Base-by-base conservation (phyloP, 1,140 invertebrate species). In the Diuraphis noxia region DNA sequence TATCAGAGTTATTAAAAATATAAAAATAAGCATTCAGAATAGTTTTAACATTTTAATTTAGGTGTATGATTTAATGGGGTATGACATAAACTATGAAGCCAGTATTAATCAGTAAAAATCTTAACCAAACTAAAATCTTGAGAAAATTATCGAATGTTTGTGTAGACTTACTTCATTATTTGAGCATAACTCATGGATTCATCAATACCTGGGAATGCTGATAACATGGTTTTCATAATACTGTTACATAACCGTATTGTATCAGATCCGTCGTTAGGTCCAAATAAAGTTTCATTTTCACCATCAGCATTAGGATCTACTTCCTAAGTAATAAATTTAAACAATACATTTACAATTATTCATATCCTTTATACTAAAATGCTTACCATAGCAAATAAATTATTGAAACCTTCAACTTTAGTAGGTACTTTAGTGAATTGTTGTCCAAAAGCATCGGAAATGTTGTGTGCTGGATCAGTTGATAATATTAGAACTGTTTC, bases 111-210 rank as follows among this genome's bases (percentile, higher is more conserved):
- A 49, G 10, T 46, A 13, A 46, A 49, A 23, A 49, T 10, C 46
- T 6, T 23, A 23, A 21, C 5, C 4, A 6, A 49, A 49, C 21
- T 49, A 49, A 21, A 46, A 49, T 49, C 17, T 49, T 23, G 19
- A 3, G 5, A 21, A 49, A 5, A 21, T 49, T 63, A 17, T n/a
- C 34, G n/a, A n/a, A n/a, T 72, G 30, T 72, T 6, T n/a, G 13
- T 17, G 17, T 72, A n/a, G 13, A 93, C 95, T 94, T 95, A 97
- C 96, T 98, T 99, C 97, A 99, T 99, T 49, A 99, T 99, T 96
- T 99, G 99, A 25, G 98, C 98, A 95, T 99, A 99, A 94, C 98
- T 99, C 97, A 99, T 99, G 79, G 99, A 98, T 94, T 99, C 98
- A 95, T 99, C 99, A 93, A 99, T 99, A 77, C 99, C 99, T 92